phyloP scores from a whole-genome alignment of 1,140 invertebrate species.

The Cydia strobilella region DNA sequence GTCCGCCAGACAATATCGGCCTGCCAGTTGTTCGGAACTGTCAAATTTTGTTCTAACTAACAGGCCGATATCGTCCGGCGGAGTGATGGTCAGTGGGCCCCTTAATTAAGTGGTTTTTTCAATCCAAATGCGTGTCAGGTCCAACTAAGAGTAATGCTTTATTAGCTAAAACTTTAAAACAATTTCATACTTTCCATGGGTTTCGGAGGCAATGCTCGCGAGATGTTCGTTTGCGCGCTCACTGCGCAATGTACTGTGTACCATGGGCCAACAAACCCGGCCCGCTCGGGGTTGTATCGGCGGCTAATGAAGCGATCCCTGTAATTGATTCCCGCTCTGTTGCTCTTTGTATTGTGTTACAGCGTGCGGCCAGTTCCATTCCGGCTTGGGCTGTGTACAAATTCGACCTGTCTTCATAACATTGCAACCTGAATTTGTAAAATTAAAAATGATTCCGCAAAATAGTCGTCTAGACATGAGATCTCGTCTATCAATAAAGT shows the following conservation, averaged over 20 bases:
- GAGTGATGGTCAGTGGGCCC: too few relatives aligned
- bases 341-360: conserved; percentile 20
- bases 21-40: too few relatives aligned
- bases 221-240: background rate
- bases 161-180: background rate
- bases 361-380: background rate
- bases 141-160: background rate
- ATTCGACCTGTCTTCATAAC: background rate
- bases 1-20: too few relatives aligned
- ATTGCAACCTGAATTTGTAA: background rate
- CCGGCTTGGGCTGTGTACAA: background rate
- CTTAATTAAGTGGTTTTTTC: background rate
- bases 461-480: background rate
- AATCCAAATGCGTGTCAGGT: background rate
- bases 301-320: conserved; percentile 30
- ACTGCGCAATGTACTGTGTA: background rate
- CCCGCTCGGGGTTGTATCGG: conserved; percentile 8
- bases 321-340: conserved; percentile 26
- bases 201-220: background rate
- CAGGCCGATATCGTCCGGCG: too few relatives aligned
- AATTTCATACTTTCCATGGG: background rate
- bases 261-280: background rate
- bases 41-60: too few relatives aligned
- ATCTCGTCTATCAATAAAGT: too few relatives aligned
- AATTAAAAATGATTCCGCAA: background rate